phyloP scores from a whole-genome alignment of 1,140 invertebrate species.

The Neuroterus valhalla region DNA sequence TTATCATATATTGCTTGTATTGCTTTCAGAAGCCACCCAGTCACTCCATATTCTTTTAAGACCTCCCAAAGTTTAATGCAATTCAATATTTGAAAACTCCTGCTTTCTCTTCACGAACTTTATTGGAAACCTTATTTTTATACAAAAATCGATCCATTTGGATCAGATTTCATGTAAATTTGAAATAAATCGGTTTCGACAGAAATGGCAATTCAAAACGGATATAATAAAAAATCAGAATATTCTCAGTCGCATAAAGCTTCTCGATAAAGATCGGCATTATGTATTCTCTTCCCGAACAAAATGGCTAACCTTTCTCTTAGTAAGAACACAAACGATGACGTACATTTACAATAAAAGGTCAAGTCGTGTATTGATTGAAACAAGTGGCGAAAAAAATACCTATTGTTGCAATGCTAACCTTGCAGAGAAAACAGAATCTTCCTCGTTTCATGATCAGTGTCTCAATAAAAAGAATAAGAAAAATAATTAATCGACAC shows the following conservation, averaged over 20 bases:
- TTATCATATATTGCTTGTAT: background rate
- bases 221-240: background rate
- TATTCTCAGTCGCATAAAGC: background rate
- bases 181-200: no score
- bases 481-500: no score
- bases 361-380: conserved; percentile 14
- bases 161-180: no score
- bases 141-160: no score
- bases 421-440: background rate
- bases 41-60: no score
- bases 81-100: background rate
- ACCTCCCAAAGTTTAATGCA: no score
- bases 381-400: conserved; percentile 13
- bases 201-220: background rate
- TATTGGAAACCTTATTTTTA: background rate
- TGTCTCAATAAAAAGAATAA: no score
- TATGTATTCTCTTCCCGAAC: background rate
- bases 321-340: conserved; percentile 13
- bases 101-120: background rate
- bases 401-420: background rate
- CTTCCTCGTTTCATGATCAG: no score
- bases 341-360: conserved; percentile 17
- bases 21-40: no score
- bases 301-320: conserved; percentile 1
- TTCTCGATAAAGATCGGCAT: no score